phyloP scores from a whole-genome alignment of 2,797 vertebrate genomes.

The Halcyon chelicuti region DNA sequence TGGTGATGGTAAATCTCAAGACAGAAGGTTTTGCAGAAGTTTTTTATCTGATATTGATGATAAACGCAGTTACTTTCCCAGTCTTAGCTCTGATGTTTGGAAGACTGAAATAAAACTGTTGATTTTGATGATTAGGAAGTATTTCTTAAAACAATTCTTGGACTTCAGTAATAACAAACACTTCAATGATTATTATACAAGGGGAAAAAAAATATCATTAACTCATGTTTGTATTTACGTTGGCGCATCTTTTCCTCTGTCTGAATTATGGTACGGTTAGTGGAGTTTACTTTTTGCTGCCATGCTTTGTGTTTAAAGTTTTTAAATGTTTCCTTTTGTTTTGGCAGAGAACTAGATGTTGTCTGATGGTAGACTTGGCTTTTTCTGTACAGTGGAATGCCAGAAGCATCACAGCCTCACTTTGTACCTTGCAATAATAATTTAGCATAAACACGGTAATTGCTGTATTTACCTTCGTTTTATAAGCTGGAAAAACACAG shows the following conservation, averaged over 20 bases:
- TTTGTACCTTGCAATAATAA: slow-evolving; percentile 36
- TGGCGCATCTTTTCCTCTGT: neutral
- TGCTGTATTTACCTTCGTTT: slow-evolving; percentile 38
- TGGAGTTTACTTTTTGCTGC: neutral
- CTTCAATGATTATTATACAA: neutral
- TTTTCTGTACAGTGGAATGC: neutral
- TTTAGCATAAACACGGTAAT: slow-evolving; percentile 36
- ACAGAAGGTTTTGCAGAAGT: neutral
- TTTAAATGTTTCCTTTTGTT: neutral
- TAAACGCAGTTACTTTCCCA: neutral
- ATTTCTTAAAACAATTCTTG: neutral
- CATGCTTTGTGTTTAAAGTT: neutral
- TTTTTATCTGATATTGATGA: neutral
- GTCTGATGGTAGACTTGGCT: neutral
- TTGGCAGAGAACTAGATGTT: neutral
- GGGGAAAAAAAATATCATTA: neutral
- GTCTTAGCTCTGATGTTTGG: neutral
- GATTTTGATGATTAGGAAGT: neutral
- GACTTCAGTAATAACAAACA: neutral
- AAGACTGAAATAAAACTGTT: neutral
- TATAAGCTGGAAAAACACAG: neutral
- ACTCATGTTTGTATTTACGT: neutral
- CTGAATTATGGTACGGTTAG: neutral
- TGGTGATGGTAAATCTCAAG: neutral
- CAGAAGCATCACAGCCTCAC: neutral